Conservation (phyloP, 2,113 vertebrate species). For the Amazona vittata region DNA sequence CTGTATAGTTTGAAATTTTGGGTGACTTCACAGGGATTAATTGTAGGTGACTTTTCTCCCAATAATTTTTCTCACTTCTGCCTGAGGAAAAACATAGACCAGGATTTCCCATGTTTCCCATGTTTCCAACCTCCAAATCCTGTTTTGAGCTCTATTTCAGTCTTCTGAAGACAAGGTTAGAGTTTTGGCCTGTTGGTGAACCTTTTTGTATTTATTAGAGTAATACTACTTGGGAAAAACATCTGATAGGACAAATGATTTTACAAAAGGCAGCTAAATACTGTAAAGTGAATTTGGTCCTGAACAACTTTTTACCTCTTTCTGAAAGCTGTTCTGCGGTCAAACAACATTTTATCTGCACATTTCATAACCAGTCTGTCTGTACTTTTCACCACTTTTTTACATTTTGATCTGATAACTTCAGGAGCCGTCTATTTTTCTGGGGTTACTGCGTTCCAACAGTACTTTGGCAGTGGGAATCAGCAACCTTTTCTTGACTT, state of each 20-base stretch:
- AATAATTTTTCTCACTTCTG: background rate
- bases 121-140: background rate
- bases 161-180: background rate
- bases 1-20: background rate
- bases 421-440: constrained; percentile 21
- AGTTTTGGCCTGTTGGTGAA: background rate
- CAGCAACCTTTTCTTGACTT: background rate
- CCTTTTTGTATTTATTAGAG: background rate
- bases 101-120: background rate
- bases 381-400: background rate
- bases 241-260: background rate
- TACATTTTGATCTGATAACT: constrained; percentile 14
- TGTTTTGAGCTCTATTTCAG: background rate
- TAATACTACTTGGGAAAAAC: background rate
- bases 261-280: background rate
- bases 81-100: background rate
- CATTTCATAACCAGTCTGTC: constrained; percentile 12
- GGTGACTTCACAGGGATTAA: background rate
- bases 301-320: background rate
- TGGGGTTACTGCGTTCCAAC: background rate
- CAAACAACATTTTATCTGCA: background rate
- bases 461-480: background rate
- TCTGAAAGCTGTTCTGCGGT: background rate
- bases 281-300: background rate
- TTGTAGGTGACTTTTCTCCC: background rate